Evolutionary conservation across 2,113 vertebrate species (phyloP), one percentile per base, ranked within the genome.

Genomic region (Misgurnus anguillicaudatus): DNA sequence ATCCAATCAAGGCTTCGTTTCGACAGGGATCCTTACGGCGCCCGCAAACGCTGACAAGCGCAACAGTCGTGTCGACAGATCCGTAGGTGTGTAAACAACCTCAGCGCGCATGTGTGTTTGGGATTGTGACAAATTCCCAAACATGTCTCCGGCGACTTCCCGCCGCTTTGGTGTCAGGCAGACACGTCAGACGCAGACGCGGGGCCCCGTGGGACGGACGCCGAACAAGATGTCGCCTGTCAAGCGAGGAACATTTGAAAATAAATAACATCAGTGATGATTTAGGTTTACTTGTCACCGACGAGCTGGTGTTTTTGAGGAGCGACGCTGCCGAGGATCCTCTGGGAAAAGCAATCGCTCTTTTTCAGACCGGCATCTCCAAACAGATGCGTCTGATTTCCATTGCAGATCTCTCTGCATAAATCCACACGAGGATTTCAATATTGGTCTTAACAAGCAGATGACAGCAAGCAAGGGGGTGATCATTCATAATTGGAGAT

Each of bases 211-310:
- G 91, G 89, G 93, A 94, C 86, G 79, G 47, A 81, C 84, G 81
- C 83, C 79, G 88, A 94, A 92, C 92, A 93, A 93, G 92, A 94
- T 93, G 92, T 93, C 88, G 90, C 88, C 90, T 94, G 93, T 93
- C 91, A 92, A 92, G 89, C 83, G 87, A 77, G 86, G 82, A 90
- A 82, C 89, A 88, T 92, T 91, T 92, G 91, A 92, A 92, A 92
- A 93, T 92, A 92, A 93, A 93, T 92, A 93, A 93, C 91, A 92
- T 92, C 91, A 91, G 89, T 90, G 90, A 91, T 91, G 90, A 92
- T 93, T 92, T 91, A 87, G 89, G 90, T 91, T 92, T 91, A 90
- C 91, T 93, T 91, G 91, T 92, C 92, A 93, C 84, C 76, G 86
- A 87, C 77, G 81, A 81, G 88, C 87, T 84, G 87, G 89, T 84